These are phyloP conservation scores for Microcebus griseorufus DNA, from an alignment of 2,113 vertebrate species.

Conservation along the genomic window DNA sequence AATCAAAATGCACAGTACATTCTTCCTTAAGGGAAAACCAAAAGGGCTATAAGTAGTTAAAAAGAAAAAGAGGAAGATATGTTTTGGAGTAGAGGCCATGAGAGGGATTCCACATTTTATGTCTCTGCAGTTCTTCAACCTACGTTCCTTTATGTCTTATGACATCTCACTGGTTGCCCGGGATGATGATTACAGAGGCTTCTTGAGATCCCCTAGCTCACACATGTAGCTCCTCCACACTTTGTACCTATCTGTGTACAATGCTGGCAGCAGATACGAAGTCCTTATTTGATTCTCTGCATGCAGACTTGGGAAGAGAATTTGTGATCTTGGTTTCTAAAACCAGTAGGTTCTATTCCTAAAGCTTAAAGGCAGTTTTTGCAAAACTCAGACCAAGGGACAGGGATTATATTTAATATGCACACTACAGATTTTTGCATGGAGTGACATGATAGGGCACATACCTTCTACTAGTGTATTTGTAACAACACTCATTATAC, in stretches of 20 bases:
- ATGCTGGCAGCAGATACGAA: neutral
- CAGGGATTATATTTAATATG: neutral
- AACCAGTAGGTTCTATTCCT: neutral
- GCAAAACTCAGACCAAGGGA: conserved; percentile 3
- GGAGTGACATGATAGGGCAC: conserved; percentile 32
- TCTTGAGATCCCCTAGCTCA: neutral
- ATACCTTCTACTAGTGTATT: conserved; percentile 98
- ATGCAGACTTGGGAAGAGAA: neutral
- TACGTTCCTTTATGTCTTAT: neutral
- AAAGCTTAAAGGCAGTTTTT: neutral
- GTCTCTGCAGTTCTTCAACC: neutral
- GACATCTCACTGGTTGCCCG: neutral
- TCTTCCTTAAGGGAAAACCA: conserved; percentile 24
- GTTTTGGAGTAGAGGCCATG: neutral
- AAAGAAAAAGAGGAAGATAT: neutral
- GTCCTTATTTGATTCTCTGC: neutral
- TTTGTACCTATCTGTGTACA: neutral
- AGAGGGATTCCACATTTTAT: neutral
- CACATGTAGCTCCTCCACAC: neutral
- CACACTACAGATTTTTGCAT: neutral
- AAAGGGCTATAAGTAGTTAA: neutral
- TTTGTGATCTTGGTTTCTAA: neutral
- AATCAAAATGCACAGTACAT: neutral
- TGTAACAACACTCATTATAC: conserved; percentile 95
- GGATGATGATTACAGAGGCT: neutral